Percentiles rank a stretch among this genome's conserved stretches.
These are phyloP conservation scores for Myxocyprinus asiaticus DNA, from an alignment of 2,113 vertebrate genomes.

Conservation along the genomic window DNA sequence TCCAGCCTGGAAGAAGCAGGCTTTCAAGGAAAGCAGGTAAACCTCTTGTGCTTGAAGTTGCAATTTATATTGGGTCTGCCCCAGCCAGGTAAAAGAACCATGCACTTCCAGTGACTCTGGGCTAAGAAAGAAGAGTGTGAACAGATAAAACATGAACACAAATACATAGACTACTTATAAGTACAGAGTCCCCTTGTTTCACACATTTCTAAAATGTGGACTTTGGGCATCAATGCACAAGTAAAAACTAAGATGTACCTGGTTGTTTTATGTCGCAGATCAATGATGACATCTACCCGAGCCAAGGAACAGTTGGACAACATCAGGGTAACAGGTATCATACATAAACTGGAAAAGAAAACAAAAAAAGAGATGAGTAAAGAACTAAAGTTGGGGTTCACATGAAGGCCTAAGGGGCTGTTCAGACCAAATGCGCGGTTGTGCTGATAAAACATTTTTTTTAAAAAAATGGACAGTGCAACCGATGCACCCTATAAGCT, in stretches of 20 bases:
- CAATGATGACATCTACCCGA: conserved; percentile 89
- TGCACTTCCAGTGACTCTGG: conserved; percentile 85
- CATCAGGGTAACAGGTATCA: conserved; percentile 90
- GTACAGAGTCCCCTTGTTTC: too few species aligned
- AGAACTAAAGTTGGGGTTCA: background rate
- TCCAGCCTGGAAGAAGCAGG: conserved; percentile 91
- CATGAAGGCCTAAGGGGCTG: background rate
- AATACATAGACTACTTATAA: background rate
- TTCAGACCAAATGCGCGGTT: too few species aligned
- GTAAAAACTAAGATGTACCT: conserved; percentile 70
- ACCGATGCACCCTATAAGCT: too few species aligned
- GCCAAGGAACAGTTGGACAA: conserved; percentile 91
- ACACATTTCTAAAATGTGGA: too few species aligned
- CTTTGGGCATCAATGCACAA: background rate
- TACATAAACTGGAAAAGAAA: conserved; percentile 81
- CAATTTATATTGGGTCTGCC: conserved; percentile 91
- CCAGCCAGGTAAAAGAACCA: conserved; percentile 91
- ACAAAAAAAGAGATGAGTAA: conserved; percentile 6
- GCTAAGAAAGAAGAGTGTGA: conserved; percentile 61
- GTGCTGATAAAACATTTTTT: too few species aligned
- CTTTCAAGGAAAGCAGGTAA: conserved; percentile 80
- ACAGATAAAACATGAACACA: background rate
- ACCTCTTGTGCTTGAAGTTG: conserved; percentile 85
- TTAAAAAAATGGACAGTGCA: too few species aligned
- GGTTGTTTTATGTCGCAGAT: conserved; percentile 86